phyloP scores from a whole-genome alignment of 2,113 vertebrate genomes.

The Oreochromis spilurus region DNA sequence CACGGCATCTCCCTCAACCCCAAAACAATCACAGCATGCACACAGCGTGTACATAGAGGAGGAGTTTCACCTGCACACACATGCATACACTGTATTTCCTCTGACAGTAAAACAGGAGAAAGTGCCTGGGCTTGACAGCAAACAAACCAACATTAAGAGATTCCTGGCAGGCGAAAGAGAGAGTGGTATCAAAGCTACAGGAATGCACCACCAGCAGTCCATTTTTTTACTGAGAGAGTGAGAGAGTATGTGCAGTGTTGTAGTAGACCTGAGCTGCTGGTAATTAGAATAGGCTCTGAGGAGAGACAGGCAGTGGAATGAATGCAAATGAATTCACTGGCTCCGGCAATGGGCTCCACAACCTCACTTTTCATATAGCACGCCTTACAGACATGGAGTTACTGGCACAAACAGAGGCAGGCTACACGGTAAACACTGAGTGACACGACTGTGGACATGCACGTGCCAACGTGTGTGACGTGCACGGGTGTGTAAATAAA shows the following conservation, averaged over 20 bases:
- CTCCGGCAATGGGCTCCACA: constrained; percentile 54
- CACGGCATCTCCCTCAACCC: constrained; percentile 23
- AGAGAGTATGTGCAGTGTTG: constrained; percentile 43
- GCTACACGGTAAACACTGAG: constrained; percentile 45
- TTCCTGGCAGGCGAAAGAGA: constrained; percentile 54
- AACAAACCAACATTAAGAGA: constrained; percentile 57
- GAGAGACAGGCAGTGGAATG: constrained; percentile 71
- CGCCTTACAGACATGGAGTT: constrained; percentile 59
- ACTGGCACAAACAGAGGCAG: constrained; percentile 51
- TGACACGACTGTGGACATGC: constrained; percentile 33
- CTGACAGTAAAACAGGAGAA: constrained; percentile 42
- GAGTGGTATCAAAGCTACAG: constrained; percentile 61
- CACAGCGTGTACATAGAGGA: constrained; percentile 10
- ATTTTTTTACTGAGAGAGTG: constrained; percentile 19
- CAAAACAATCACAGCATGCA: constrained; percentile 43
- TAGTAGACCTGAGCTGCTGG: constrained; percentile 67
- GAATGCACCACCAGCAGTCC: constrained; percentile 55
- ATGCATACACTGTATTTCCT: constrained; percentile 25
- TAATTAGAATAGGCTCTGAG: constrained; percentile 75
- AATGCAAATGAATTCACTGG: constrained; percentile 76
- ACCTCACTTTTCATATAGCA: constrained; percentile 66
- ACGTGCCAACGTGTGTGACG: neutral
- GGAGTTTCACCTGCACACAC: constrained; percentile 33
- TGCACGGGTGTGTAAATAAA: constrained; percentile 4
- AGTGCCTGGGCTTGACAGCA: constrained; percentile 47